Evolutionary conservation across 2,888 invertebrate species (phyloP), one percentile per base, ranked within the genome.

Genomic region (Mycogona germanica): DNA sequence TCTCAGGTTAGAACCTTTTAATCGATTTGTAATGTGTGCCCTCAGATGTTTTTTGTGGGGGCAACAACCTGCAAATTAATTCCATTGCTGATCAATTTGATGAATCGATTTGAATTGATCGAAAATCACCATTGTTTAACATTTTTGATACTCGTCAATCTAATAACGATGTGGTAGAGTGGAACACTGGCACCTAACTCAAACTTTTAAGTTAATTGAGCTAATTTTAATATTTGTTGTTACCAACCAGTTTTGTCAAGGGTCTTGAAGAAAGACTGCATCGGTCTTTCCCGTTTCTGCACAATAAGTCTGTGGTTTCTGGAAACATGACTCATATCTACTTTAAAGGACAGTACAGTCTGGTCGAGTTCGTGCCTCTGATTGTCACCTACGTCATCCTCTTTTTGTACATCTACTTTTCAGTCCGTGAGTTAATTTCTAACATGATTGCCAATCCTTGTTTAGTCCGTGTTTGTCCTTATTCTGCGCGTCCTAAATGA

Each of bases 401-500:
- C 29, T 92, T 95, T 67, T 73, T 91, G 25, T 97, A 95, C 66
- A 83, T 96, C 29, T 95, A 95, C 67, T 96, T 93, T 69, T 93
- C 92, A 25, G 87, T 96, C 32, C 78, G 92, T 61, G 65, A 70
- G 71, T 45, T 19, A 38, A 38, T 38, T 6, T 38, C 38, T 23
- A 26, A 32, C 23, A 6, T 23, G 12, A n/a, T 17, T 9, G 49
- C 35, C 14, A 29, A 19, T 38, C 23, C 9, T 53, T 30, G 26
- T 53, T 12, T 14, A 26, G 46, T 41, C 14, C 17, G n/a, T 19
- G 17, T 35, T 48, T 35, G 3, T 48, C 17, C 17, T 44, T 42
- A 41, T 23, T 23, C 2, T 9, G 9, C 23, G 7, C 14, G 21
- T 7, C 21, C 21, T 9, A 19, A 41, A 19, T 12, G 23, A 41